Evolutionary conservation across 2,113 vertebrate genomes (phyloP).

Genomic region (Argyrosomus japonicus): DNA sequence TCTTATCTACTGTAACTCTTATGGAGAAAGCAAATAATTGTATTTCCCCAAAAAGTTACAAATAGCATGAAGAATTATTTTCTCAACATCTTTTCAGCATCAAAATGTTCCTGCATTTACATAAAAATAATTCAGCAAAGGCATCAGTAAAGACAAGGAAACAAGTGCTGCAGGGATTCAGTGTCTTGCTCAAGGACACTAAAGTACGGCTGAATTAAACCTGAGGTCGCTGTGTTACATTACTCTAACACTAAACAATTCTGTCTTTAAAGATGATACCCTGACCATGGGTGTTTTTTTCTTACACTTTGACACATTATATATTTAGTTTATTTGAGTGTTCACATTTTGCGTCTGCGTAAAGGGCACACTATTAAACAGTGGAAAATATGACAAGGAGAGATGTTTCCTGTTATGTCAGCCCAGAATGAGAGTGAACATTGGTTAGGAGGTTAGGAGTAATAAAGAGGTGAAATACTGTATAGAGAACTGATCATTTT

Average conservation of each 20-base stretch:
- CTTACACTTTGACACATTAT: neutral
- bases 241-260: neutral
- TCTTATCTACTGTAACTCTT: neutral
- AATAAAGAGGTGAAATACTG: constrained; percentile 61
- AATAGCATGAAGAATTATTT: neutral
- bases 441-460: neutral
- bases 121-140: too few relatives aligned
- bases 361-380: constrained; percentile 1
- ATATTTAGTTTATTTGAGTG: constrained; percentile 14
- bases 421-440: neutral
- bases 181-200: neutral
- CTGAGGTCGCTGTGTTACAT: neutral
- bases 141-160: neutral
- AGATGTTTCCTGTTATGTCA: constrained; percentile 14
- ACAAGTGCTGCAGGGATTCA: neutral
- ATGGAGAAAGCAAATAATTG: neutral
- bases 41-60: neutral
- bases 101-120: neutral
- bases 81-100: neutral
- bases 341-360: constrained; percentile 4
- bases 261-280: neutral
- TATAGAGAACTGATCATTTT: constrained; percentile 49
- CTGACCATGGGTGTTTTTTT: neutral
- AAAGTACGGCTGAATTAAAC: neutral
- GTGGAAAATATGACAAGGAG: neutral